These are phyloP conservation scores for Spodoptera picta DNA, from an alignment of 2,888 invertebrate genomes.

Conservation along the genomic window DNA sequence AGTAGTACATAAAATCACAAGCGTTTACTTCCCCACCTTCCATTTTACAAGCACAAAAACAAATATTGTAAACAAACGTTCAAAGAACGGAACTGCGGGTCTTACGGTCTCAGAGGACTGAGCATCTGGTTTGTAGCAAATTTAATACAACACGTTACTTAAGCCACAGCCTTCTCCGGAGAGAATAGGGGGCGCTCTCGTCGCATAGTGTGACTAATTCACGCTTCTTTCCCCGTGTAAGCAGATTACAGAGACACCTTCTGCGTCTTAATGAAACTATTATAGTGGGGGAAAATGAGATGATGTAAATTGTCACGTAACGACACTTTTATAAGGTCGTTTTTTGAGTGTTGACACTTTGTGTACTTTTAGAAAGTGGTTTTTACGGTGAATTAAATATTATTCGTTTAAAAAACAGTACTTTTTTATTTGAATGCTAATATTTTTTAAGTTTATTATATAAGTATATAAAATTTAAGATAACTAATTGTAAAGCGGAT, in stretches of 20 bases:
- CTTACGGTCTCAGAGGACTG: constrained; percentile 44
- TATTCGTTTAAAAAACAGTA: too few relatives aligned
- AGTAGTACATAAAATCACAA: constrained; percentile 7
- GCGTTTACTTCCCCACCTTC: constrained; percentile 6
- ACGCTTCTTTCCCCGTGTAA: constrained; percentile 15
- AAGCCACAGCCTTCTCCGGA: constrained; percentile 27
- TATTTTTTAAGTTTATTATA: too few relatives aligned
- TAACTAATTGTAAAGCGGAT: too few relatives aligned
- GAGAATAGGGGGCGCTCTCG: constrained; percentile 41
- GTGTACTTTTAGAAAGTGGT: too few relatives aligned
- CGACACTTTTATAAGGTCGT: too few relatives aligned
- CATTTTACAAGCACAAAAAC: constrained; percentile 10
- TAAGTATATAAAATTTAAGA: too few relatives aligned
- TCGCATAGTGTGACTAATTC: constrained; percentile 36
- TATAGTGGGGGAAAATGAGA: too few relatives aligned
- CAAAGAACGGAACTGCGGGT: constrained; percentile 29
- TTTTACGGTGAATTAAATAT: too few relatives aligned
- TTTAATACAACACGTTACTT: constrained; percentile 53
- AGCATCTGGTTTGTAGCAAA: constrained; percentile 55
- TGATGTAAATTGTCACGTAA: too few relatives aligned
- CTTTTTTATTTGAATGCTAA: too few relatives aligned
- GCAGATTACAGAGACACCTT: constrained; percentile 19
- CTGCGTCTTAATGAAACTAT: background rate
- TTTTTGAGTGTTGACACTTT: too few relatives aligned
- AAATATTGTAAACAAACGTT: constrained; percentile 37